Evolutionary conservation across 1,140 invertebrate genomes (phyloP).

Genomic region (Panagrolaimus sp.): DNA sequence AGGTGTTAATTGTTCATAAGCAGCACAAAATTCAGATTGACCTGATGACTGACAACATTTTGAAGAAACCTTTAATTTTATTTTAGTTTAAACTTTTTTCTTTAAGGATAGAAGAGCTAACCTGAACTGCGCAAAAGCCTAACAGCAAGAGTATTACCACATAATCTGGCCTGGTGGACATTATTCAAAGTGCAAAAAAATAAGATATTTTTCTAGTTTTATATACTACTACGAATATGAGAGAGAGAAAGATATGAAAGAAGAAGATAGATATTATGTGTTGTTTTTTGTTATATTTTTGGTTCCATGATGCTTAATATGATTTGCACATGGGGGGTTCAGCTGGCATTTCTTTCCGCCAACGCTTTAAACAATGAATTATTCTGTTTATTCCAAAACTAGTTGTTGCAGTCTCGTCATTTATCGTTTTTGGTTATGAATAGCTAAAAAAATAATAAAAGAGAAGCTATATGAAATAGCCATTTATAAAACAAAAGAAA

Average conservation of each 20-base stretch:
- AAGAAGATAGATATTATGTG: no score
- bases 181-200: neutral
- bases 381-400: neutral
- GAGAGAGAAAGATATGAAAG: no score
- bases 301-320: no score
- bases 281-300: no score
- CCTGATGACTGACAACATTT: slow-evolving; percentile 34
- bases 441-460: neutral
- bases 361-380: no score
- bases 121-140: slow-evolving; percentile 2
- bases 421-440: slow-evolving; percentile 14
- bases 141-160: slow-evolving; percentile 7
- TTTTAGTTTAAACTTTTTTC: neutral
- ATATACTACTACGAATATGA: no score
- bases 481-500: slow-evolving; percentile 1
- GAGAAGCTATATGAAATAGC: neutral
- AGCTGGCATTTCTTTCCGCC: no score
- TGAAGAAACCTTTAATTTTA: slow-evolving; percentile 26
- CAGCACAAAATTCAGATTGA: slow-evolving; percentile 37
- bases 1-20: slow-evolving; percentile 34
- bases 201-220: no score
- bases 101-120: neutral
- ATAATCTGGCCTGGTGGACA: slow-evolving; percentile 1
- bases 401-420: slow-evolving; percentile 8
- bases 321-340: no score